Conservation (phyloP, 2,797 vertebrate species). For the Crypturellus tataupa region DNA sequence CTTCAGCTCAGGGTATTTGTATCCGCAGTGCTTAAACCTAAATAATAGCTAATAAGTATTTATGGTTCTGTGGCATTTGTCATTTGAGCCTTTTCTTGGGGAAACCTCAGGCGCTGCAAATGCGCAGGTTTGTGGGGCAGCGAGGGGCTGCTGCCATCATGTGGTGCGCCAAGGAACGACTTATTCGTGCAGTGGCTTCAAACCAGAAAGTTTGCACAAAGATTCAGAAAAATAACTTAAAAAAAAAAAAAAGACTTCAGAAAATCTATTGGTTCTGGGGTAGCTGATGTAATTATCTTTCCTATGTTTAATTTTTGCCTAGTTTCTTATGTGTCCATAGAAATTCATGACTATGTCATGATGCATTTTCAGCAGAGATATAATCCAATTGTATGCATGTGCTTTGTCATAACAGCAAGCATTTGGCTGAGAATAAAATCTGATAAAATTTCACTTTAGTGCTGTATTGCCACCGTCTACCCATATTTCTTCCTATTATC, state of each 20-base stretch:
- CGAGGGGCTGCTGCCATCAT: slow-evolving; percentile 32
- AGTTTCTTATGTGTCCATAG: rapidly evolving
- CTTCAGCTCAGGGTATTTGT: neutral
- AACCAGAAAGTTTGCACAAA: rapidly evolving
- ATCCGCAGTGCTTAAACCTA: rapidly evolving
- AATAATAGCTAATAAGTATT: rapidly evolving
- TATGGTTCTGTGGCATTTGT: rapidly evolving
- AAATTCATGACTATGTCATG: rapidly evolving
- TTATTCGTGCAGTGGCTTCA: neutral
- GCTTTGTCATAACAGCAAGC: neutral
- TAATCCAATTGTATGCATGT: rapidly evolving
- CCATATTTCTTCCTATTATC: neutral
- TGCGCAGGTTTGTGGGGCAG: too few species aligned
- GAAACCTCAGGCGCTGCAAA: neutral
- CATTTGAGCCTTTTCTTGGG: rapidly evolving
- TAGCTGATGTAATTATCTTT: too few species aligned
- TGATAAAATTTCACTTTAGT: rapidly evolving
- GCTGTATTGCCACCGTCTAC: slow-evolving; percentile 48
- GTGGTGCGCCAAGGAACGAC: neutral
- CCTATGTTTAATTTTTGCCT: rapidly evolving
- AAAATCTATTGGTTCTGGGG: neutral
- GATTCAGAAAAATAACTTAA: neutral
- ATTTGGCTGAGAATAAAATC: rapidly evolving
- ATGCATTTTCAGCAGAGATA: rapidly evolving
- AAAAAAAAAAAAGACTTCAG: neutral